Conservation (phyloP, 2,797 vertebrate genomes). For the Dallia pectoralis region DNA sequence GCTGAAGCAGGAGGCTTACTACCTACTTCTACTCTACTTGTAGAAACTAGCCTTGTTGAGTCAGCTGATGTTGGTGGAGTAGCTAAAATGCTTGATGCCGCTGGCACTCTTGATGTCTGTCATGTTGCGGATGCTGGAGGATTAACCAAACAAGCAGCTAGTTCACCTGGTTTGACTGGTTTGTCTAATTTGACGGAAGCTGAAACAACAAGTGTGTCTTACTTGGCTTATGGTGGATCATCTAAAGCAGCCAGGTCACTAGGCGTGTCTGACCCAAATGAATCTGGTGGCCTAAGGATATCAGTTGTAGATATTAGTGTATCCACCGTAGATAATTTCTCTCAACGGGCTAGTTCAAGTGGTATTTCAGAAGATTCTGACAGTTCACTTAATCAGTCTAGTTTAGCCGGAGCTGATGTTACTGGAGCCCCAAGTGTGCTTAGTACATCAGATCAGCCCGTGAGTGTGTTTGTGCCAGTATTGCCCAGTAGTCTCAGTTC, state of each 20-base stretch:
- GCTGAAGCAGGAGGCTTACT: not conserved
- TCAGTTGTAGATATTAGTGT: not conserved
- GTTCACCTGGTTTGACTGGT: not conserved
- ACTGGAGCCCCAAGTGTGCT: not conserved
- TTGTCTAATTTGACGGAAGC: not conserved
- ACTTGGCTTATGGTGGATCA: not conserved
- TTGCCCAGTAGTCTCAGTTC: constrained; percentile 52
- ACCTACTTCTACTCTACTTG: not conserved
- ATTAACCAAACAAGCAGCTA: constrained; percentile 2
- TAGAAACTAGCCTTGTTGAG: not conserved
- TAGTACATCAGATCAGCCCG: constrained; percentile 26
- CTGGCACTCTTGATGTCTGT: not conserved
- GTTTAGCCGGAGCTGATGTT: not conserved
- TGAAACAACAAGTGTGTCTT: not conserved
- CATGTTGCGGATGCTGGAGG: not conserved
- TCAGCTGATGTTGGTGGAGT: not conserved
- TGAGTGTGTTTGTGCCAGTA: constrained; percentile 82
- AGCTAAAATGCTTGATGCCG: not conserved
- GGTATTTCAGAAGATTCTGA: not conserved
- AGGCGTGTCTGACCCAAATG: not conserved
- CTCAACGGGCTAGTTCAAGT: not conserved
- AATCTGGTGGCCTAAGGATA: not conserved
- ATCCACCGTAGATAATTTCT: not conserved
- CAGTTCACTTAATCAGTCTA: not conserved
- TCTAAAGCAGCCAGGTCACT: not conserved